Conservation (phyloP, 2,113 vertebrate genomes). For the Myrmecophaga tridactyla region DNA sequence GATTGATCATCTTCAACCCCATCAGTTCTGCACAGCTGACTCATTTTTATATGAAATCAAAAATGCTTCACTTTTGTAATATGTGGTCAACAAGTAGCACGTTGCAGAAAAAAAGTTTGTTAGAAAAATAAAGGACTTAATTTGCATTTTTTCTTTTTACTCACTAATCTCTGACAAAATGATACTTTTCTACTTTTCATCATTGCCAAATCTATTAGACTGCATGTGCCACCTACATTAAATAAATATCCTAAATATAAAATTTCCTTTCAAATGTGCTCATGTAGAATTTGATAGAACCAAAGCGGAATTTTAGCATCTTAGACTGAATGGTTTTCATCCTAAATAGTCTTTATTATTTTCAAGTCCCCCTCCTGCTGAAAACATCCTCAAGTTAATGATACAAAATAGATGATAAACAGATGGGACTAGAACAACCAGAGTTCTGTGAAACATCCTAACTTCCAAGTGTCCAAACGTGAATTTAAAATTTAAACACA, state of each 20-base stretch:
- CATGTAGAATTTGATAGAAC: background rate
- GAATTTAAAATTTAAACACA: conserved; percentile 45
- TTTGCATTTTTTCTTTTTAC: conserved; percentile 1
- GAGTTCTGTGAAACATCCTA: background rate
- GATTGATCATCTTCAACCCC: background rate
- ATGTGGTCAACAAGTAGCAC: background rate
- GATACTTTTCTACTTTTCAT: background rate
- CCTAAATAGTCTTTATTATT: background rate
- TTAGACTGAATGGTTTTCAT: background rate
- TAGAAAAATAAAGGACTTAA: background rate
- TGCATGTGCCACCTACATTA: background rate
- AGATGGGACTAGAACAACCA: conserved; percentile 8
- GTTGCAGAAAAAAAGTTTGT: background rate
- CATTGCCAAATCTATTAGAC: background rate
- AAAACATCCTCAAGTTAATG: conserved; percentile 26
- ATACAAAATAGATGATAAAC: conserved; percentile 23
- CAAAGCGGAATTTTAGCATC: background rate
- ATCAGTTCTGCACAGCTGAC: background rate
- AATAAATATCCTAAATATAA: conserved; percentile 23
- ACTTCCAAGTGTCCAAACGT: conserved; percentile 44
- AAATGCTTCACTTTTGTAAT: background rate
- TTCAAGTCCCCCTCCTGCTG: background rate
- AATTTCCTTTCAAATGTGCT: conserved; percentile 45
- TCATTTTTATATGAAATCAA: background rate
- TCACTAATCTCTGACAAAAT: conserved; percentile 22